These are phyloP conservation scores for Drosophila santomea DNA, from an alignment of 1,140 invertebrate genomes.

Conservation along the genomic window DNA sequence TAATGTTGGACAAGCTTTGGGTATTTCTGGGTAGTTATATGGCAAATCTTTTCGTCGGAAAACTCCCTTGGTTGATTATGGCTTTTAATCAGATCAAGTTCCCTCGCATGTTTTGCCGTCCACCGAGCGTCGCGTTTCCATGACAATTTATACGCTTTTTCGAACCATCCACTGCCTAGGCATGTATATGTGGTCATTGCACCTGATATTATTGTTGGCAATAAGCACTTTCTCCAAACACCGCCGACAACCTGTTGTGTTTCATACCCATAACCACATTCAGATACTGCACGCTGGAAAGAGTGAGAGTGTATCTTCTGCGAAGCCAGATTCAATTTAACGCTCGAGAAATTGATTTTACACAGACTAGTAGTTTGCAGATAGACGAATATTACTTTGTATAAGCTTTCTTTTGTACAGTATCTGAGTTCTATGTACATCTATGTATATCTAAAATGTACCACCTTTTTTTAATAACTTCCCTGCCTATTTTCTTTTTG, in stretches of 20 bases:
- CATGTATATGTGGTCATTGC: conserved; percentile 37
- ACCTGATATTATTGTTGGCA: conserved; percentile 41
- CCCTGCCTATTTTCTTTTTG: too few relatives aligned
- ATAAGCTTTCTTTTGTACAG: too few relatives aligned
- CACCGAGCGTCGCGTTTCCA: conserved; percentile 24
- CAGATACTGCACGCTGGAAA: conserved; percentile 22
- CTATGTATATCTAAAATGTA: too few relatives aligned
- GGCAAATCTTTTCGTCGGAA: conserved; percentile 18
- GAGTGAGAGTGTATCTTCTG: conserved; percentile 44
- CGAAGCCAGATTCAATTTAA: conserved; percentile 27
- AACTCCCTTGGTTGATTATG: conserved; percentile 14
- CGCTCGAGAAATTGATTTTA: conserved; percentile 12
- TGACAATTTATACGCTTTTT: conserved; percentile 30
- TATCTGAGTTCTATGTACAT: too few relatives aligned
- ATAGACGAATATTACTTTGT: too few relatives aligned
- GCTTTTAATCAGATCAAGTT: conserved; percentile 37
- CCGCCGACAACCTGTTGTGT: conserved; percentile 41
- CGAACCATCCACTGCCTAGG: conserved; percentile 16
- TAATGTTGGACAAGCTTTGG: conserved; percentile 17
- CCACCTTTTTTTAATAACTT: too few relatives aligned
- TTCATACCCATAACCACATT: conserved; percentile 3
- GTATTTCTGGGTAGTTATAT: conserved; percentile 15
- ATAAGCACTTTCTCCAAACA: conserved; percentile 47
- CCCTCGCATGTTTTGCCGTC: conserved; percentile 20
- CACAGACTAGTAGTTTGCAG: conserved; percentile 5